phyloP scores from a whole-genome alignment of 2,113 vertebrate genomes.

The Pseudorectes ferrugineus region DNA sequence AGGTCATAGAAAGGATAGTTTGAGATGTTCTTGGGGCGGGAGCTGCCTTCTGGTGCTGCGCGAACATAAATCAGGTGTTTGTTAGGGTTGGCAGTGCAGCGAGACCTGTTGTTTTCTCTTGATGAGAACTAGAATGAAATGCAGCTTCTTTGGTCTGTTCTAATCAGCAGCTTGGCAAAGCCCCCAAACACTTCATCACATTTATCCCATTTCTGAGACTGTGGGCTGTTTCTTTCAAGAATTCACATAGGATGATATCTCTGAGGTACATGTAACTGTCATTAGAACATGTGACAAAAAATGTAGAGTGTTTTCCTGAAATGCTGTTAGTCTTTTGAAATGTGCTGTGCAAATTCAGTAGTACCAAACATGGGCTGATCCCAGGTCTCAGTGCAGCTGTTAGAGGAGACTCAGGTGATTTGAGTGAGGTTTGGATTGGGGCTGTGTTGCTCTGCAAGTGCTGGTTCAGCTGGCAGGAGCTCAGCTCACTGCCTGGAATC shows the following conservation, averaged over 20 bases:
- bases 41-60: not conserved
- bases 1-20: not conserved
- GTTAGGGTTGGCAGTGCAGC: not conserved
- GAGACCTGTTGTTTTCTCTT: not conserved
- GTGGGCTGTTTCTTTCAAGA: not conserved
- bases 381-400: not conserved
- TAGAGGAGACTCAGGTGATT: not conserved
- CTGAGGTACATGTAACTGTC: not conserved
- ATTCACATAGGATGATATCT: not conserved
- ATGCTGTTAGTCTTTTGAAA: not conserved
- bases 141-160: not conserved
- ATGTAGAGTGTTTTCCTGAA: not conserved
- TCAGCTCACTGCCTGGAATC: not conserved
- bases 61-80: not conserved
- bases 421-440: not conserved
- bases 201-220: not conserved
- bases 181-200: not conserved
- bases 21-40: not conserved
- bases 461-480: not conserved
- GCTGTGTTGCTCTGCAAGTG: not conserved
- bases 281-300: not conserved
- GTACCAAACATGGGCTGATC: fast-evolving
- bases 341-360: not conserved
- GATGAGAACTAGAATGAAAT: not conserved
- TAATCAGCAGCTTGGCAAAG: not conserved